Conservation (phyloP, 1,140 invertebrate species). For the Drosophila ironensis region DNA sequence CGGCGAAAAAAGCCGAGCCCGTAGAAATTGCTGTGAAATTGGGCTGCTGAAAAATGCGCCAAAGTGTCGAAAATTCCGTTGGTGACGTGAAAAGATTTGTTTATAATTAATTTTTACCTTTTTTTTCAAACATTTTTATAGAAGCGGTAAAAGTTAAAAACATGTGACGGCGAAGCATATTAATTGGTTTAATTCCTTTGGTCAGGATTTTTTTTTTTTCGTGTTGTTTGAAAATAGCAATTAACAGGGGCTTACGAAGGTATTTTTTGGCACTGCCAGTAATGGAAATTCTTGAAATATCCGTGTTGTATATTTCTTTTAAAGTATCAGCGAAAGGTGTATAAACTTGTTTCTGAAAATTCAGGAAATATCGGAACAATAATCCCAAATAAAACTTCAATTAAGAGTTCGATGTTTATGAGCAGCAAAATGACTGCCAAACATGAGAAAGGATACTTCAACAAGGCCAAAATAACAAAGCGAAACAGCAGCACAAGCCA, state of each 20-base stretch:
- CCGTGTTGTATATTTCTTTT: too few species aligned
- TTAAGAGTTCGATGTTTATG: slow-evolving; percentile 45
- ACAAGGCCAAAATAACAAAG: slow-evolving; percentile 25
- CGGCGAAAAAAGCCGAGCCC: neutral
- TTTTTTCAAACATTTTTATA: slow-evolving; percentile 30
- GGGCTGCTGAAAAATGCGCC: slow-evolving; percentile 62
- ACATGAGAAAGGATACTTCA: neutral
- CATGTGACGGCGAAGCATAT: slow-evolving; percentile 68
- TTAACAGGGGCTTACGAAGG: slow-evolving; percentile 20
- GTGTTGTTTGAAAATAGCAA: slow-evolving; percentile 8
- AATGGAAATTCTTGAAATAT: too few species aligned
- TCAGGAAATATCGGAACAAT: too few species aligned
- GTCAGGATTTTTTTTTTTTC: slow-evolving; percentile 35
- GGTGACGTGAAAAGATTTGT: slow-evolving; percentile 80
- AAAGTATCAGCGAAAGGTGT: too few species aligned
- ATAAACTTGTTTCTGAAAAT: too few species aligned
- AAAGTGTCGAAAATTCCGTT: slow-evolving; percentile 77
- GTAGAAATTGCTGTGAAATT: slow-evolving; percentile 64
- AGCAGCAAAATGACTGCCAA: slow-evolving; percentile 1
- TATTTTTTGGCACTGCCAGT: slow-evolving; percentile 13
- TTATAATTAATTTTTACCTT: slow-evolving; percentile 75
- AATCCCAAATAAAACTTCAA: neutral
- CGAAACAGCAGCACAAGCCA: slow-evolving; percentile 40
- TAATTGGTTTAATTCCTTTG: slow-evolving; percentile 73
- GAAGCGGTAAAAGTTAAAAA: slow-evolving; percentile 11